Base-by-base conservation (phyloP, 2,797 vertebrate species). In the Urocyon cinereoargenteus region DNA sequence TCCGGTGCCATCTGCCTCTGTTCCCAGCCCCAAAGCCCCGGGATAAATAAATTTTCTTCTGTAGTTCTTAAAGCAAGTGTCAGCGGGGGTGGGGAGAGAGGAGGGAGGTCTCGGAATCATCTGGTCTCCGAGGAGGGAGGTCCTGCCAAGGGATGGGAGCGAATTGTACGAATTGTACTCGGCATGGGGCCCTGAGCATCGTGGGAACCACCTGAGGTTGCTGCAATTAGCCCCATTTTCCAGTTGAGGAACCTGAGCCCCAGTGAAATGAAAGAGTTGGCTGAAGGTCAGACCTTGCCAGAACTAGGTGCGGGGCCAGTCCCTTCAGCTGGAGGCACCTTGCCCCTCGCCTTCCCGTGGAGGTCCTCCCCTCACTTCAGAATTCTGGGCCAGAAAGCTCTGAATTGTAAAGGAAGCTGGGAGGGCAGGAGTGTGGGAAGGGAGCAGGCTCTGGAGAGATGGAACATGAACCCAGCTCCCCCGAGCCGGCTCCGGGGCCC, bases 1-100 rank as follows among this genome's bases (percentile, higher is more conserved):
- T 96, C 88, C 7, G 8, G 77, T 51, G 36, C 96, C 96, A 96
- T 96, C 90, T 92, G 90, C 94, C 92, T 86, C 36, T 21, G 51
- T 81, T 73, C 73, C 53, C 51, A 91, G 92, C 36, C 79, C 84
- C 57, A 19, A 66, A 84, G 72, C 84, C 36, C 7, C 2, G 3
- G 31, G 81, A 62, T 79, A 68, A 90, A 70, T 51, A 90, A 24
- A 13, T 59, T 86, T 79, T 82, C 86, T 82, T 89, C 51, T 75
- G 34, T 40, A 34, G 19, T 57, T 90, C 75, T 90, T 66, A 51
- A 75, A 81, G 90, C 57, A 79, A 83, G 70, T 55, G 84, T 49
- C 57, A 51, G 55, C 2, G 9, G 36, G 15, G 62, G 16, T 28
- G 14, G 13, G 18, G 51, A n/a, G 49, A 68, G 19, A 26, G 21